Base-by-base conservation (phyloP, 1,140 invertebrate species). In the Lerema accius region DNA sequence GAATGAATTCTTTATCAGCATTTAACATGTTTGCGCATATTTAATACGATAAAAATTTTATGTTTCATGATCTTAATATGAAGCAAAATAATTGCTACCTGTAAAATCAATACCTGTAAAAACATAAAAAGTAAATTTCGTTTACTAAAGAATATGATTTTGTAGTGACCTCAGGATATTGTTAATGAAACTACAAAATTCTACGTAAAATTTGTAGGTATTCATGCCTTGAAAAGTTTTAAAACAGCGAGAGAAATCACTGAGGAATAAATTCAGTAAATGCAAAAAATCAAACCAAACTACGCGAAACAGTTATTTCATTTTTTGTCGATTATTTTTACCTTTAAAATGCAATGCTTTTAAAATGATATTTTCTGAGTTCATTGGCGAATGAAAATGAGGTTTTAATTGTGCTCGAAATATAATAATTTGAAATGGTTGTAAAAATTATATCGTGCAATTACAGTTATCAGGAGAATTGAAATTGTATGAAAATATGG, bases 251-350 rank as follows among this genome's bases (percentile, higher is more conserved):
- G 19, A 14, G 23, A 48, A 48, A 46, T 46, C 43, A 46, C 17
- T 11, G 17, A n/a, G 43, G 13, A 15, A 46, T 19, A 11, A 46
- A 48, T 48, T 23, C 11, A 48, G 45, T 48, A 48, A 48, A 48
- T 11, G 23, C 11, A 48, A 26, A 48, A 46, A 26, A 48, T 14
- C 45, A 48, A 48, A 26, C 6, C 16, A 37, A 53, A 17, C 16
- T 15, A 53, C 15, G 50, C 35, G 17, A 53, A 37, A 35, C 32
- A 51, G 16, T 51, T 35, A 35, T 49, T 37, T n/a, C 4, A 37
- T n/a, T 37, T 32, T 37, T 37, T 35, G 28, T 14, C 23, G 11
- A 9, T 49, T 49, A 49, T 32, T 37, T 19, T 37, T 51, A 37
- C 4, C 2, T 37, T n/a, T 4, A 37, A 37, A 37, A 37, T 11